phyloP scores from a whole-genome alignment of 2,888 invertebrate species.

The Campoplex capitator region DNA sequence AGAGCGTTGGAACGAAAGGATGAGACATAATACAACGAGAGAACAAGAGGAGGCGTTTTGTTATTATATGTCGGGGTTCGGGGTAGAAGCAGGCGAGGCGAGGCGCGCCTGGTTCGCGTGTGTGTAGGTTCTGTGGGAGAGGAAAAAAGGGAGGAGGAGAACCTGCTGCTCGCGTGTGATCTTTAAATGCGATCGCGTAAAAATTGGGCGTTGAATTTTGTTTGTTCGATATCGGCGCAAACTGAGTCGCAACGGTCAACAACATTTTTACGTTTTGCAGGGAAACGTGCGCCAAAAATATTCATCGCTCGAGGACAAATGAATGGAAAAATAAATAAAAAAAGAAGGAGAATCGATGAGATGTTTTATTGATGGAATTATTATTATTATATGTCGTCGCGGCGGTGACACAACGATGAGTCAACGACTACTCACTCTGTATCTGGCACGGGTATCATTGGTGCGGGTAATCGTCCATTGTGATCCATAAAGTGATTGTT shows the following conservation, averaged over 20 bases:
- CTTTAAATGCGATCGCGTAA: slow-evolving; percentile 28
- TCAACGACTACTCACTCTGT: slow-evolving; percentile 80
- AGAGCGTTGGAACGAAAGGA: too few species aligned
- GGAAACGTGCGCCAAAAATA: slow-evolving; percentile 14
- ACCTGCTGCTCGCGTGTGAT: neutral
- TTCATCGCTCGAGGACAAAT: neutral
- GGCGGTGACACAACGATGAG: too few species aligned
- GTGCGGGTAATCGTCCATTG: slow-evolving; percentile 81
- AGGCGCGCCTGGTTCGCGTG: slow-evolving; percentile 71
- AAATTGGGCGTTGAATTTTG: slow-evolving; percentile 58
- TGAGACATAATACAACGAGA: too few species aligned
- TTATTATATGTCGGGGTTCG: too few species aligned
- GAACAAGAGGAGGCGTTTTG: too few species aligned
- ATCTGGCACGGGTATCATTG: slow-evolving; percentile 82
- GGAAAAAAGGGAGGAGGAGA: neutral
- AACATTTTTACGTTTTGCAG: slow-evolving; percentile 39
- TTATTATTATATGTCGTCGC: neutral
- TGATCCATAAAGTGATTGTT: slow-evolving; percentile 86
- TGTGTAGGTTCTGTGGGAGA: neutral
- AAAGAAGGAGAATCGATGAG: neutral
- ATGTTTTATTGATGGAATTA: neutral
- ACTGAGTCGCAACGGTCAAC: slow-evolving; percentile 13
- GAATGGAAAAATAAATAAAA: neutral
- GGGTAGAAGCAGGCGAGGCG: slow-evolving; percentile 69
- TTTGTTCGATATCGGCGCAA: neutral